phyloP scores from a whole-genome alignment of 2,797 vertebrate genomes.

The Microhierax caerulescens region DNA sequence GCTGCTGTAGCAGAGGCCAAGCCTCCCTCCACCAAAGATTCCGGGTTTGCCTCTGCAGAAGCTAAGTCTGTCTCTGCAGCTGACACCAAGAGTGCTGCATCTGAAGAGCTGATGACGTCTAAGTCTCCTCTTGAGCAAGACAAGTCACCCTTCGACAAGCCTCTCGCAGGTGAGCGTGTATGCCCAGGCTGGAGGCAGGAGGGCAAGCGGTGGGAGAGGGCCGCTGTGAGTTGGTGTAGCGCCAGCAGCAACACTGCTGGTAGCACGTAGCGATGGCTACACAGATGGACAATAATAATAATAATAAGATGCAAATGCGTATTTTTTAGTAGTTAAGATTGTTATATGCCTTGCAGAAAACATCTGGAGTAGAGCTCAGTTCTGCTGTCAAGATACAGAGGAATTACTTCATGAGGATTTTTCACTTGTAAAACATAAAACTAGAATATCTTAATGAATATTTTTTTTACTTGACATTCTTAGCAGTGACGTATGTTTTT shows the following conservation, averaged over 20 bases:
- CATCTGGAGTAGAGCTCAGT: not conserved
- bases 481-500: not conserved
- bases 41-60: not conserved
- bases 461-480: not conserved
- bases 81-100: not conserved
- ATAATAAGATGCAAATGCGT: too few species aligned
- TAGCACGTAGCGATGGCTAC: not conserved
- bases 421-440: not conserved
- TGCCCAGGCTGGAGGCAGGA: accelerated
- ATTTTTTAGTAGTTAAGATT: not conserved
- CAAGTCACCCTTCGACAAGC: not conserved
- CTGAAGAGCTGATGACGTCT: not conserved
- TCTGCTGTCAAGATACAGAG: not conserved
- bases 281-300: accelerated
- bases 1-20: not conserved
- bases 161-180: not conserved
- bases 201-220: not conserved
- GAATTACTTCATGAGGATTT: accelerated
- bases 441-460: accelerated
- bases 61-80: not conserved
- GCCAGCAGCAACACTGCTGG: accelerated
- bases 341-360: not conserved
- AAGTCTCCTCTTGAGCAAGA: not conserved
- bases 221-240: accelerated
- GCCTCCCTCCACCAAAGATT: not conserved